A percentile compares a stretch with the other conserved stretches of the same genome.
phyloP scores from a whole-genome alignment of 2,888 invertebrate species.

The Linyphia triangularis region DNA sequence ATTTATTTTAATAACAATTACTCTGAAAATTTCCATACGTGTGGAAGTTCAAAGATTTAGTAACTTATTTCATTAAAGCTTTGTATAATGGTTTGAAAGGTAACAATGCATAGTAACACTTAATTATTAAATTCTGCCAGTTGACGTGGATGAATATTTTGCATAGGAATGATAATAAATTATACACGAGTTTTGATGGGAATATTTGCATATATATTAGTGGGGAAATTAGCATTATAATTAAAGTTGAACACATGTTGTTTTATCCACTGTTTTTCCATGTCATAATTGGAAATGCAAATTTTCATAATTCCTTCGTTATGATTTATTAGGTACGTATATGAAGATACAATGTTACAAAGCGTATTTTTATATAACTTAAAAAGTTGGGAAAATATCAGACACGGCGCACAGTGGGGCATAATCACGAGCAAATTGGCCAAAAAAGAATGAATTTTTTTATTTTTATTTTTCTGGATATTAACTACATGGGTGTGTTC shows the following conservation, averaged over 20 bases:
- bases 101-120: no score
- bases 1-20: not conserved
- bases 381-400: no score
- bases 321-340: not conserved
- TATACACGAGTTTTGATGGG: not conserved
- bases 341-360: not conserved
- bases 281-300: not conserved
- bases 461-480: no score
- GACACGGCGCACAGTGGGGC: no score
- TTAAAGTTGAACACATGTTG: not conserved
- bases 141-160: not conserved
- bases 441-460: no score
- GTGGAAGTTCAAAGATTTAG: not conserved
- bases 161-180: not conserved
- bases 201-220: not conserved
- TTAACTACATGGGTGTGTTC: no score
- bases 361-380: no score
- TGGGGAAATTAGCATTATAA: not conserved
- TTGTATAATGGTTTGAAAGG: not conserved
- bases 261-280: not conserved
- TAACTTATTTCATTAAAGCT: not conserved
- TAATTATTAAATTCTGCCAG: not conserved
- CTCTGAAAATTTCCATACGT: not conserved
- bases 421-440: no score
- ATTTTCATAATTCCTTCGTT: not conserved